Percentiles rank a stretch among this genome's conserved stretches.
Conservation (phyloP, 2,113 vertebrate species). For the Rutilus rutilus region DNA sequence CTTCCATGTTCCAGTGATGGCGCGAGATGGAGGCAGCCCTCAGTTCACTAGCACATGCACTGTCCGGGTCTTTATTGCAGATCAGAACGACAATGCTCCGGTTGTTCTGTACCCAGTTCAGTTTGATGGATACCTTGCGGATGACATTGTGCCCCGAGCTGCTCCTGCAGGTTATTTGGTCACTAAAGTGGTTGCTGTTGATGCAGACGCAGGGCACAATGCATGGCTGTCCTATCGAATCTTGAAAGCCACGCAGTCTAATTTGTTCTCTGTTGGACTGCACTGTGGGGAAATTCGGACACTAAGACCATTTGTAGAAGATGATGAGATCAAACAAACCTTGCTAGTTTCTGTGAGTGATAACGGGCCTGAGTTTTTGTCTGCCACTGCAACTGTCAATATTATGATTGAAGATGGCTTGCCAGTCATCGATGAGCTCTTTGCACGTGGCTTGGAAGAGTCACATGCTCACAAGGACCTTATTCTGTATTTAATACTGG, state of each 20-base stretch:
- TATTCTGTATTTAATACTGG: constrained; percentile 74
- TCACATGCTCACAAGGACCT: constrained; percentile 58
- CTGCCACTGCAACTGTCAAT: constrained; percentile 69
- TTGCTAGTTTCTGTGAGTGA: constrained; percentile 69
- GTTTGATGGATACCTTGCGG: constrained; percentile 66
- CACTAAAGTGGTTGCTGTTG: constrained; percentile 80
- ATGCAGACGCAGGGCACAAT: constrained; percentile 74
- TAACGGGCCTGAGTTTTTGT: constrained; percentile 69
- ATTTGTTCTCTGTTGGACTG: constrained; percentile 67
- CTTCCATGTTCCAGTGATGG: constrained; percentile 67
- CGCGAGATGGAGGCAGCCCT: constrained; percentile 68
- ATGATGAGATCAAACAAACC: constrained; percentile 66
- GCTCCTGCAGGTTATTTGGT: constrained; percentile 80
- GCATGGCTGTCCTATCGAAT: constrained; percentile 74
- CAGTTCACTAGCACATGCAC: constrained; percentile 65
- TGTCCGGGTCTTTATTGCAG: constrained; percentile 66
- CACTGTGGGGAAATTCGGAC: constrained; percentile 73
- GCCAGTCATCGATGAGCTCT: constrained; percentile 67
- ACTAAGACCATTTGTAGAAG: constrained; percentile 62
- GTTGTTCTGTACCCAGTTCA: constrained; percentile 70
- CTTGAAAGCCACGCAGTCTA: constrained; percentile 65
- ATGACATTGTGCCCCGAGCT: constrained; percentile 75
- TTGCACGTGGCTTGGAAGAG: constrained; percentile 57
- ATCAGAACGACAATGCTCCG: constrained; percentile 72
- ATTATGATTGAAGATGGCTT: constrained; percentile 65